Evolutionary conservation across 2,888 invertebrate species (phyloP).

Genomic region (Heliconius ismenius): DNA sequence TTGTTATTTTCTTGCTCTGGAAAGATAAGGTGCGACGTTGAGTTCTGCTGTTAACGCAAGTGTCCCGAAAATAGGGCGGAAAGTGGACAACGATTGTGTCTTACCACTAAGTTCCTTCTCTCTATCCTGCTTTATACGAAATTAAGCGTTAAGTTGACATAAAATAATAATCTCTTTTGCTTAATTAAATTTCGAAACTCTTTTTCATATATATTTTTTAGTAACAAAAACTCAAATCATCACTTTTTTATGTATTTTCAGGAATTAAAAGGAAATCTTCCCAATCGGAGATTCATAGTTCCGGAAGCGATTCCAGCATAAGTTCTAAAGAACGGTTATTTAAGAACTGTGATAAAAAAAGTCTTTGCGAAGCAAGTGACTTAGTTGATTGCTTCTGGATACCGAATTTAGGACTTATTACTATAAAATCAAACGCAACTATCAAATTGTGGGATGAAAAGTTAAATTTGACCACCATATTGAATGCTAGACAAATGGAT

Average conservation of each 20-base stretch:
- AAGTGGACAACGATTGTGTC: too few relatives aligned
- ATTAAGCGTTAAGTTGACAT: neutral
- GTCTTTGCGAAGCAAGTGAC: conserved; percentile 54
- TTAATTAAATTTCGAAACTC: too few relatives aligned
- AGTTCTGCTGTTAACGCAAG: neutral
- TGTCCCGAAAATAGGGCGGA: too few relatives aligned
- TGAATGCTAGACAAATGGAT: conserved; percentile 64
- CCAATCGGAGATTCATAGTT: conserved; percentile 58
- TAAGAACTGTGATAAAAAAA: conserved; percentile 56
- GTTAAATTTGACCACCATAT: conserved; percentile 58
- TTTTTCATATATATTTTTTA: too few relatives aligned
- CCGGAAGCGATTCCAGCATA: conserved; percentile 63
- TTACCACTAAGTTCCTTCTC: neutral
- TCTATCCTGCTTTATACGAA: neutral
- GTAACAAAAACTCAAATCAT: too few relatives aligned
- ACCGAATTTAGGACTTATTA: conserved; percentile 61
- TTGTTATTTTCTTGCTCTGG: too few relatives aligned
- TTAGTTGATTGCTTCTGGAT: conserved; percentile 69
- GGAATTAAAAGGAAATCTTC: conserved; percentile 55
- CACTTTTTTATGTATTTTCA: conserved; percentile 12
- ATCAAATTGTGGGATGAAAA: conserved; percentile 69
- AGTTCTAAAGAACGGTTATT: conserved; percentile 60
- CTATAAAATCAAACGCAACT: conserved; percentile 67
- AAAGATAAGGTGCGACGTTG: neutral
- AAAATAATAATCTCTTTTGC: neutral